phyloP scores from a whole-genome alignment of 2,113 vertebrate genomes.

The Gasterosteus aculeatus region DNA sequence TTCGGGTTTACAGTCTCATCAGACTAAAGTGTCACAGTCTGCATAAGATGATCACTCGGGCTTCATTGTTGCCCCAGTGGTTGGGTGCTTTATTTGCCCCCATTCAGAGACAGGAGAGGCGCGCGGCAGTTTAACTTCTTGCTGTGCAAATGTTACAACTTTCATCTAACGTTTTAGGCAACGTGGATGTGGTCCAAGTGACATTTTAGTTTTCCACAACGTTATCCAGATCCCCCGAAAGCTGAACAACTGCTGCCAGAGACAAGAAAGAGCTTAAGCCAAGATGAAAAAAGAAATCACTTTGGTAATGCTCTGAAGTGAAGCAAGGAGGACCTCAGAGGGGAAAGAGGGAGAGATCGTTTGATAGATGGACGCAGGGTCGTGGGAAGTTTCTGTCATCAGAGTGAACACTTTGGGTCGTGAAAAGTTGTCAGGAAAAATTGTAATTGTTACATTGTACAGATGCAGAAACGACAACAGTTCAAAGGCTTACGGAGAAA shows the following conservation, averaged over 20 bases:
- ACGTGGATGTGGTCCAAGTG: constrained; percentile 55
- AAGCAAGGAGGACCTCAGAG: constrained; percentile 33
- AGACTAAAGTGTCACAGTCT: neutral
- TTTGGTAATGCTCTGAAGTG: constrained; percentile 31
- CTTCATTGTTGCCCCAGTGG: neutral
- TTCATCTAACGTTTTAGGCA: constrained; percentile 23
- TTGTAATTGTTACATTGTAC: constrained; percentile 55
- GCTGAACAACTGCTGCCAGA: constrained; percentile 46
- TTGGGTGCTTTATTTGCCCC: neutral
- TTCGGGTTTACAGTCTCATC: neutral
- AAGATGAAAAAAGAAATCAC: constrained; percentile 17
- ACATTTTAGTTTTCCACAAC: constrained; percentile 53
- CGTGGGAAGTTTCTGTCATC: constrained; percentile 70
- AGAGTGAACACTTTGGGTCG: constrained; percentile 43
- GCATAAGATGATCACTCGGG: neutral
- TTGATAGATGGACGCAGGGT: constrained; percentile 60
- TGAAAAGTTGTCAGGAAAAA: constrained; percentile 47
- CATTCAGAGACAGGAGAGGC: constrained; percentile 2
- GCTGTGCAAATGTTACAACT: constrained; percentile 20
- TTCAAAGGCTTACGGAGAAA: constrained; percentile 32
- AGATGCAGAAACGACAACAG: constrained; percentile 50
- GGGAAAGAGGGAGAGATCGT: constrained; percentile 40
- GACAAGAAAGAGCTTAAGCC: constrained; percentile 25
- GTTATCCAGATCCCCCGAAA: constrained; percentile 46
- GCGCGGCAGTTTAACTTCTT: constrained; percentile 8